Conservation (phyloP, 1,140 invertebrate genomes). For the Sinonovacula constricta region DNA sequence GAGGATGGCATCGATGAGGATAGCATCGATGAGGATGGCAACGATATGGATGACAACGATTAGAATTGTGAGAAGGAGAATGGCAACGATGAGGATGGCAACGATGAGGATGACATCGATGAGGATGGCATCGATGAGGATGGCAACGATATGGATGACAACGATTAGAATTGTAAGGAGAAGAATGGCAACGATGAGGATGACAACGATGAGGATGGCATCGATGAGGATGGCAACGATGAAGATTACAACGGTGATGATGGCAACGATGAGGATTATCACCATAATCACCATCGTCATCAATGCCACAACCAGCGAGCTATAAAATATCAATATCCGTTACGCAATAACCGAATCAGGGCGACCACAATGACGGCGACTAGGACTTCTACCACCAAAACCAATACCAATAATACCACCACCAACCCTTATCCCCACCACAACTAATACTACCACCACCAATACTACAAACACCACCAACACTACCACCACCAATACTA, state of each 20-base stretch:
- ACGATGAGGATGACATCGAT: background rate
- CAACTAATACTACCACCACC: too few species aligned
- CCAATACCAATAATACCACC: too few species aligned
- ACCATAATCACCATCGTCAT: too few species aligned
- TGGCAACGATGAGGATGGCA: conserved; percentile 1
- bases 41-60: background rate
- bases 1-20: background rate
- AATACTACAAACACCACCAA: too few species aligned
- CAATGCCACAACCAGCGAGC: too few species aligned
- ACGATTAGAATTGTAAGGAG: background rate
- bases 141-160: background rate
- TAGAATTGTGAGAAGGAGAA: background rate
- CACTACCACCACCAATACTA: too few species aligned
- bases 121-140: background rate
- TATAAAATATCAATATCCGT: too few species aligned
- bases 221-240: background rate
- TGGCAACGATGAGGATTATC: background rate
- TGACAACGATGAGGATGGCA: conserved; percentile 1
- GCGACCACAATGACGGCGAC: too few species aligned
- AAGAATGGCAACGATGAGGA: background rate
- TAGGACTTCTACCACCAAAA: too few species aligned
- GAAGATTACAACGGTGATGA: background rate
- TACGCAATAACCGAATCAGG: too few species aligned
- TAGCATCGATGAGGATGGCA: background rate
- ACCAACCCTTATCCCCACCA: too few species aligned